Evolutionary conservation across 2,113 vertebrate species (phyloP).

Genomic region (Percopsis transmontana): DNA sequence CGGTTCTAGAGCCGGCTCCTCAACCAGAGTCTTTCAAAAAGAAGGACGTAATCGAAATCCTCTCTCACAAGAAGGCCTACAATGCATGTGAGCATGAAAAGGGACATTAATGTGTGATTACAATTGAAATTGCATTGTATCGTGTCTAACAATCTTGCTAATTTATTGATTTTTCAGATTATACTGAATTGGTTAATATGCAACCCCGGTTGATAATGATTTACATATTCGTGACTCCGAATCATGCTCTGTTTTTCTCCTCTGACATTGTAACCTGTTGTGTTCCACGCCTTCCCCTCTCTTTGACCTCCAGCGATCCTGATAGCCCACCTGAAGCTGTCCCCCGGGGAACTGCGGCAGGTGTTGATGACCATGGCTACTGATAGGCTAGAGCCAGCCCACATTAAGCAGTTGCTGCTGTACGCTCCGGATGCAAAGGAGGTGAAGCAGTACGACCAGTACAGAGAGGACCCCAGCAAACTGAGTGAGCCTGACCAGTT

Average conservation of each 20-base stretch:
- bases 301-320: conserved; percentile 84
- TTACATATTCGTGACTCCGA: no score
- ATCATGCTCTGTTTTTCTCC: no score
- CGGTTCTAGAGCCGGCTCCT: conserved; percentile 82
- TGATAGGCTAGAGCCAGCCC: conserved; percentile 87
- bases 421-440: conserved; percentile 93
- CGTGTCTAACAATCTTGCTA: no score
- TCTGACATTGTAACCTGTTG: no score
- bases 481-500: conserved; percentile 97
- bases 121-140: no score
- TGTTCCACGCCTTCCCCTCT: background rate
- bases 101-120: no score
- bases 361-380: conserved; percentile 90
- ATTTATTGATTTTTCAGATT: no score
- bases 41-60: conserved; percentile 95
- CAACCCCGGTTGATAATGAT: no score
- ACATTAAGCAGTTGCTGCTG: conserved; percentile 94
- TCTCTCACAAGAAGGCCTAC: conserved; percentile 98
- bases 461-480: conserved; percentile 83
- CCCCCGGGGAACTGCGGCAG: conserved; percentile 86
- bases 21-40: conserved; percentile 90
- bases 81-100: conserved; percentile 88
- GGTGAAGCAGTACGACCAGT: conserved; percentile 87
- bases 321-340: conserved; percentile 96
- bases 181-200: no score